Base-by-base conservation (phyloP, 2,888 invertebrate genomes). In the Drosophila meridionalis region DNA sequence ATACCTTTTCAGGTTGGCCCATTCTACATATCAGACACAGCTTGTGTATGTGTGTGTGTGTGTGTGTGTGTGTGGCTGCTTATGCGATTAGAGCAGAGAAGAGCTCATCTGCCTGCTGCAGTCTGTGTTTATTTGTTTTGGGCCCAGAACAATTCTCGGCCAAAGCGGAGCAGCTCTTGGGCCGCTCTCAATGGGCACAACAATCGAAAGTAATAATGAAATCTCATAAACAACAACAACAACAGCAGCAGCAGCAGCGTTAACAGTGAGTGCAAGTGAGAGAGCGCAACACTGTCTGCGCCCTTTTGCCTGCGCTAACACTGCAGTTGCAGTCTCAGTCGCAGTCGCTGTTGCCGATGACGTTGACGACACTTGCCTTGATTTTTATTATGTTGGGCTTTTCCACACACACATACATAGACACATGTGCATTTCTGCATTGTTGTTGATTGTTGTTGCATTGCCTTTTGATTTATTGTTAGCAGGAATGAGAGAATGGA, bases 131-230 rank as follows among this genome's bases (percentile, higher is more conserved):
- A 81, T 89, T 85, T 87, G 84, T 83, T 87, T 83, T 80, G 78
- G 68, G 71, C 69, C 57, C 34, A 78, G 64, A 73, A 77, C 68
- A 72, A 76, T 80, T 76, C 64, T 65, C 43, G 26, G 40, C 61
- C 55, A 58, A 58, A 45, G 43, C 61, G 69, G 69, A 73, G 82
- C 73, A 42, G 40, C 70, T 59, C 76, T 66, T 58, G 20, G 28
- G 69, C 42, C 59, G 48, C 68, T 74, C 84, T 89, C 72, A 88
- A 89, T 86, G 89, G 87, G 58, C 50, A 58, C 70, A 81, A 87
- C 85, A 85, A 85, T 89, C 85, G 89, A 85, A 85, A 85, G 89
- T 89, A 89, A 85, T 89, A 87, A 85, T 87, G 79, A 85, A 85
- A 89, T 87, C 79, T 75, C 84, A 84, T 88, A 78, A 55, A 38